phyloP scores from a whole-genome alignment of 2,113 vertebrate species.

The Hyaena hyaena region DNA sequence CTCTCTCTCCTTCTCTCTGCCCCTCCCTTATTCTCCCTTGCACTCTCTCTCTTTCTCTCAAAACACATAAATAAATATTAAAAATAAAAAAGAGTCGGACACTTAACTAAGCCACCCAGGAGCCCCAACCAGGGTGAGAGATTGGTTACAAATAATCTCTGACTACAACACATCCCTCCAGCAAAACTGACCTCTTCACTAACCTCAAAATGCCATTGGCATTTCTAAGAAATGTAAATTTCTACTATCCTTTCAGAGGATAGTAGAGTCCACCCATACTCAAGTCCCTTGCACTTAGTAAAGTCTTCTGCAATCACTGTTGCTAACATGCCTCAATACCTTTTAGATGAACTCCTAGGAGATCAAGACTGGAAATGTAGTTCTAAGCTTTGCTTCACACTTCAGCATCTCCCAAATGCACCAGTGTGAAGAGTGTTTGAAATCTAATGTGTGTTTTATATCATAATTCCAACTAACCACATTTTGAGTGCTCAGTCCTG shows the following conservation, averaged over 20 bases:
- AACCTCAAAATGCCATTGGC: background rate
- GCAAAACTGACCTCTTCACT: background rate
- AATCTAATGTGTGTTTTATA: background rate
- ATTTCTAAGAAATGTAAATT: conserved; percentile 6
- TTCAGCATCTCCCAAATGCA: background rate
- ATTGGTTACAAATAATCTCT: background rate
- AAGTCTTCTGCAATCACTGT: background rate
- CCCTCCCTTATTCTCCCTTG: no score
- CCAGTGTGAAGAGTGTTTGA: background rate
- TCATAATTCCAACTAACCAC: background rate
- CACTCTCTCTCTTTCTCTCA: no score
- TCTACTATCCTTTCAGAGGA: background rate
- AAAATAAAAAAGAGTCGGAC: no score
- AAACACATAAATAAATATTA: no score
- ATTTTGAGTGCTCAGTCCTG: background rate
- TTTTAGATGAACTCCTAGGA: background rate
- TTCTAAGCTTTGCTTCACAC: background rate
- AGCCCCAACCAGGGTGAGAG: background rate
- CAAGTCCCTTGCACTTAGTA: background rate
- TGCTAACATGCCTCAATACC: background rate
- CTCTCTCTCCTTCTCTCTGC: no score
- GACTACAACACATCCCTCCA: background rate
- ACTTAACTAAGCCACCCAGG: no score
- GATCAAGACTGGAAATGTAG: background rate
- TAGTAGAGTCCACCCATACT: background rate